Evolutionary conservation across 2,797 vertebrate species (phyloP).

Genomic region (Kryptopterus vitreolus): DNA sequence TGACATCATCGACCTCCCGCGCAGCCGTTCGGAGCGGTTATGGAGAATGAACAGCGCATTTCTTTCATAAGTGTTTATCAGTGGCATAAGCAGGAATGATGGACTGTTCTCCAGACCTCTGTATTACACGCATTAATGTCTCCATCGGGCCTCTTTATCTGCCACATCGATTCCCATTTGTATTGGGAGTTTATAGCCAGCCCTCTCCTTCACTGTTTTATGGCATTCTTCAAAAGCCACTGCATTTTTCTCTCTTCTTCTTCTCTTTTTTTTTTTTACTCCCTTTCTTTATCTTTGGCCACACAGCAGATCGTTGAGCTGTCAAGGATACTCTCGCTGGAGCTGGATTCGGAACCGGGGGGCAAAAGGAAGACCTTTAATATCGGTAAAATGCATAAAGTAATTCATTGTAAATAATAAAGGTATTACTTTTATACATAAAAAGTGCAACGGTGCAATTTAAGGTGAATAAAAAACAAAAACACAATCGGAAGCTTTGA

Average conservation of each 20-base stretch:
- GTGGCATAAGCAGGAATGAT: slow-evolving; percentile 48
- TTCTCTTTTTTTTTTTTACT: slow-evolving; percentile 8
- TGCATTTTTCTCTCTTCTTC: not conserved
- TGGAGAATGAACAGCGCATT: slow-evolving; percentile 39
- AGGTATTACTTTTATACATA: too few species aligned
- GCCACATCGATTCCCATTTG: slow-evolving; percentile 46
- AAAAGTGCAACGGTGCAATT: too few species aligned
- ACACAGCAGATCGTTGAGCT: not conserved
- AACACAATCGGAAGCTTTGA: too few species aligned
- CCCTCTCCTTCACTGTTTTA: slow-evolving; percentile 40
- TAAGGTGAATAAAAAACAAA: too few species aligned
- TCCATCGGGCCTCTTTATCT: slow-evolving; percentile 47
- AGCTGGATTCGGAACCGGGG: not conserved
- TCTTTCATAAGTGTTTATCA: slow-evolving; percentile 46
- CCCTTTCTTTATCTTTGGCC: not conserved
- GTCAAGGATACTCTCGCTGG: not conserved
- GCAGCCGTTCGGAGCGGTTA: slow-evolving; percentile 25
- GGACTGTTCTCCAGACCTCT: slow-evolving; percentile 39
- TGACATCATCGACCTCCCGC: slow-evolving; percentile 37
- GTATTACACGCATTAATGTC: slow-evolving; percentile 45
- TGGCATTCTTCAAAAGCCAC: slow-evolving; percentile 34
- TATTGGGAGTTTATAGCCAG: slow-evolving; percentile 45
- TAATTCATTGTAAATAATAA: too few species aligned
- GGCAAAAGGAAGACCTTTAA: not conserved
- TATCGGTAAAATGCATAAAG: too few species aligned